These are phyloP conservation scores for Ceratitis capitata DNA, from an alignment of 1,140 invertebrate genomes.

Conservation along the genomic window DNA sequence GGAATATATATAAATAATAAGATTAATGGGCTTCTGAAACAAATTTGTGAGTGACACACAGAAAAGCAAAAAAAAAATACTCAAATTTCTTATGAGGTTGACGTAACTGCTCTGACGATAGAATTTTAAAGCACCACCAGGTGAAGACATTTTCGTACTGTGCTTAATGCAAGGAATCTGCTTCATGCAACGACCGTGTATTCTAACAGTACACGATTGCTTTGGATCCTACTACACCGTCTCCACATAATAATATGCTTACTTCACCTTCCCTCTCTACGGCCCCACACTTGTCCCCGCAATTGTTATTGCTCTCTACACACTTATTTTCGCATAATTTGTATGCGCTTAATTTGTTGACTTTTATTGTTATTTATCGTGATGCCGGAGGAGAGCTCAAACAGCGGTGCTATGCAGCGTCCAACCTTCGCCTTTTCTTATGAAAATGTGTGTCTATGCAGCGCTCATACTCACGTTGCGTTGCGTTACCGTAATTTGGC, in stretches of 20 bases:
- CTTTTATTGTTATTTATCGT: conserved; percentile 44
- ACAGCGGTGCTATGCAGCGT: background rate
- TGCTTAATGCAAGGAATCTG: too few relatives aligned
- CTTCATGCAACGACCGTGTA: background rate
- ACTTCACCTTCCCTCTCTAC: background rate
- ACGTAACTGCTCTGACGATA: too few relatives aligned
- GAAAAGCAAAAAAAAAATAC: too few relatives aligned
- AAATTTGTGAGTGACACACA: too few relatives aligned
- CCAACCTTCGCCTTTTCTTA: background rate
- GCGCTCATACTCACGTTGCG: background rate
- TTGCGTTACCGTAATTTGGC: background rate
- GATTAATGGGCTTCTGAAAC: too few relatives aligned
- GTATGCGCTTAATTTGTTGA: conserved; percentile 43
- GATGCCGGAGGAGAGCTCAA: conserved; percentile 3
- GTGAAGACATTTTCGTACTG: too few relatives aligned
- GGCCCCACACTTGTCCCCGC: background rate
- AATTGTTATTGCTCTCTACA: conserved; percentile 6
- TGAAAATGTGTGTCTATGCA: background rate
- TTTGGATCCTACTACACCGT: background rate
- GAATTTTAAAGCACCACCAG: too few relatives aligned
- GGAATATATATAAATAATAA: too few relatives aligned
- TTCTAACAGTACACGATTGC: too few relatives aligned
- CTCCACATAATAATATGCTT: background rate
- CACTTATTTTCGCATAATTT: conserved; percentile 11
- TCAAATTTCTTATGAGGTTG: too few relatives aligned